Percentiles rank a stretch among this genome's conserved stretches.
Evolutionary conservation across 2,888 invertebrate species (phyloP).

Genomic region (Ectemnius continuus): DNA sequence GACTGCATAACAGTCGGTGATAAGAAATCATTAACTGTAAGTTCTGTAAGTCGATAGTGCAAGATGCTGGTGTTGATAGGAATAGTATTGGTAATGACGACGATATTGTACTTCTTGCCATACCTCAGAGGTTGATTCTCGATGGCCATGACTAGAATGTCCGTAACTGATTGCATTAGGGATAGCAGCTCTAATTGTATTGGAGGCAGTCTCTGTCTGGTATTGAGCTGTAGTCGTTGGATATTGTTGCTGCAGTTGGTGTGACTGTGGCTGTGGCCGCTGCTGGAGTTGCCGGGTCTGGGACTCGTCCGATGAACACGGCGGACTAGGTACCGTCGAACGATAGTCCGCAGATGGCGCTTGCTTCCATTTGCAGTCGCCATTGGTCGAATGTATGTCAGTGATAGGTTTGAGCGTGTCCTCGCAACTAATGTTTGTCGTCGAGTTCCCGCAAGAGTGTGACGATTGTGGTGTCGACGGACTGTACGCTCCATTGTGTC

Average conservation of each 20-base stretch:
- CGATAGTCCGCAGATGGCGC: conserved; percentile 72
- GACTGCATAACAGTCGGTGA: not conserved
- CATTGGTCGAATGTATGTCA: conserved; percentile 79
- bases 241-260: conserved; percentile 70
- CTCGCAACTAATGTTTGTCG: conserved; percentile 62
- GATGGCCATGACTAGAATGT: conserved; percentile 75
- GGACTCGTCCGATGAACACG: conserved; percentile 67
- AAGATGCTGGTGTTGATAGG: conserved; percentile 82
- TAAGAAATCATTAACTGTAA: conserved; percentile 72
- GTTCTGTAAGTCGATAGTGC: conserved; percentile 79
- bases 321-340: conserved; percentile 73
- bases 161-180: conserved; percentile 68
- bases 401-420: conserved; percentile 79
- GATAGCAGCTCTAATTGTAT: conserved; percentile 54
- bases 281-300: conserved; percentile 63
- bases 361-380: conserved; percentile 79
- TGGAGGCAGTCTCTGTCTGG: conserved; percentile 62
- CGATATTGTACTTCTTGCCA: conserved; percentile 80
- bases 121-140: conserved; percentile 80
- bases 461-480: conserved; percentile 74
- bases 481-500: conserved; percentile 75
- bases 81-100: conserved; percentile 84
- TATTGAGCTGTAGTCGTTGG: conserved; percentile 72
- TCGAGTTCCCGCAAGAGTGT: conserved; percentile 69
- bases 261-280: conserved; percentile 72